Conservation (phyloP, 1,140 invertebrate genomes). For the Sycophila sp. region DNA sequence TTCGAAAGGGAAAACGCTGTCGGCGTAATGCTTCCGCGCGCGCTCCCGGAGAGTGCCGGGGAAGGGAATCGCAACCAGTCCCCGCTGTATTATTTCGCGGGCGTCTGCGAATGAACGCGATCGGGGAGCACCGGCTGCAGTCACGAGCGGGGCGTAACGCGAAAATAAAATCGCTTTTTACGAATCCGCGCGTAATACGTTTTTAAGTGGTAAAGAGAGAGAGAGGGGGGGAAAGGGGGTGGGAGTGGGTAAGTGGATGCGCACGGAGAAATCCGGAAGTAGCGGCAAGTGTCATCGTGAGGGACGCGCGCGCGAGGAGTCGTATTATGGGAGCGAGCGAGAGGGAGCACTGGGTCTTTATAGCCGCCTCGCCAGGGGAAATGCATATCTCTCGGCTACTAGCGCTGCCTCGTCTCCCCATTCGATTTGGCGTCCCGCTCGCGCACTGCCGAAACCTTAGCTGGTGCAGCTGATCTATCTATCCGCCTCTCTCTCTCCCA, state of each 20-base stretch:
- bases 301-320: conserved; percentile 43
- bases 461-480: conserved; percentile 18
- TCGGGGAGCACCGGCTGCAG: conserved; percentile 30
- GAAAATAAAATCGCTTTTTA: conserved; percentile 51
- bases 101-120: conserved; percentile 28
- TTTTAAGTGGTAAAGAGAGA: conserved; percentile 46
- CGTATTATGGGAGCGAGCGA: conserved; percentile 11
- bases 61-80: conserved; percentile 29
- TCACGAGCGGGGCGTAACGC: conserved; percentile 46
- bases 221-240: background rate
- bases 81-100: conserved; percentile 47
- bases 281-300: conserved; percentile 42
- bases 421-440: background rate
- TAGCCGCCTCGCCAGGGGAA: conserved; percentile 41
- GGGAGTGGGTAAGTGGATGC: too few species aligned
- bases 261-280: background rate
- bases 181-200: conserved; percentile 51
- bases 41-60: too few species aligned
- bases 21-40: too few species aligned
- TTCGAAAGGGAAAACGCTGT: too few species aligned
- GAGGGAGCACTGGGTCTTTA: conserved; percentile 43
- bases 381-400: conserved; percentile 40
- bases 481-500: conserved; percentile 32
- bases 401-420: background rate
- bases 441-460: background rate